Base-by-base conservation (phyloP, 2,113 vertebrate species). In the Athene cunicularia region DNA sequence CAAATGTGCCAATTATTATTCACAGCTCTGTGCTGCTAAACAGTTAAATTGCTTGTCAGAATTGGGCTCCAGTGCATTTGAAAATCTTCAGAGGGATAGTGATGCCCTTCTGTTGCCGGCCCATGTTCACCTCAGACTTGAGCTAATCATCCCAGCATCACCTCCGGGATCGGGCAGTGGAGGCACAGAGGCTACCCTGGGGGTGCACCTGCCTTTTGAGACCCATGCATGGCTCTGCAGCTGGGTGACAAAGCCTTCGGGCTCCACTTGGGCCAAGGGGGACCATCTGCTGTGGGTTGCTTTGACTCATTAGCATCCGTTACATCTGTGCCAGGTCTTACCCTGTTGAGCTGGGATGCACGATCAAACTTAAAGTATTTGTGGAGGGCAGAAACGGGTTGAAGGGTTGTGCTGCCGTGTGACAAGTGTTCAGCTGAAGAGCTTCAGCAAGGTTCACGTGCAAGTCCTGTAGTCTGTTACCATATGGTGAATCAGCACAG, bases 181-280 rank as follows among this genome's bases (percentile, higher is more conserved):
- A 58, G 41, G 23, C 27, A 50, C 8, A 9, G 37, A 33, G 53
- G 15, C 30, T 39, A 4, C 24, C n/a, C 55, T 30, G 49, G 74
- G 60, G 8, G 32, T 1, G 19, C 32, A n/a, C n/a, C 79, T 66
- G 52, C 52, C 41, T 39, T 45, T 26, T 28, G 49, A 35, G 66
- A n/a, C 35, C 47, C 12, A 4, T 5, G 9, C 15, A 1, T 9
- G 47, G 18, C 52, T 37, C 45, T 41, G 53, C 1, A 7, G 23
- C 52, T 55, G 64, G 55, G 8, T 47, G 62, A 12, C 63, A 47
- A 64, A 52, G 45, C 56, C 37, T 71, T 37, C 27, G 72, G 72
- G 26, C 47, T 77, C 53, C 26, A 11, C 11, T 22, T 41, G 45
- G 79, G 37, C 0, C 2, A 30, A 52, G 41, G 2, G 33, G 35